Base-by-base conservation (phyloP, 2,113 vertebrate genomes). In the Chaetorhynchus papuensis region DNA sequence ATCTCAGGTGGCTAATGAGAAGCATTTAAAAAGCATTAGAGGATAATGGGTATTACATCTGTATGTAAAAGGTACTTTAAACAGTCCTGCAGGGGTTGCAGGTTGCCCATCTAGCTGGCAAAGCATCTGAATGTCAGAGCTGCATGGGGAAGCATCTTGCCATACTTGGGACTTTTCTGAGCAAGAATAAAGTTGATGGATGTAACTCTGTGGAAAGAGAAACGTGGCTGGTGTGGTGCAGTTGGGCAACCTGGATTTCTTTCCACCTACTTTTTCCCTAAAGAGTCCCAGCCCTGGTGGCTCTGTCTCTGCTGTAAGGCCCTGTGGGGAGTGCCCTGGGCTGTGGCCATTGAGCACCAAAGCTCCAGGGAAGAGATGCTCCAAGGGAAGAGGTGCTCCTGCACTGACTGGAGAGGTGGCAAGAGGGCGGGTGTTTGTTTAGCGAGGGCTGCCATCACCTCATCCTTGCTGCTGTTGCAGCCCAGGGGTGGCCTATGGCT, bases 371-470 rank as follows among this genome's bases (percentile, higher is more conserved):
- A 13, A 21, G 28, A 83, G 59, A 10, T 57, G 50, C 6, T 89
- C 14, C 66, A 42, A 2, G 26, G 44, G 63, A 18, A n/a, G 22
- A 69, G 45, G 6, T 45, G 50, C 14, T 89, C 13, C 64, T 77
- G 52, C 56, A 4, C 0, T 53, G 75, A 8, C 59, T 42, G 7
- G 3, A 26, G 41, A 0, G 0, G 19, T 69, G 83, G 64, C 59
- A 70, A 0, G 0, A 23, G 30, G 45, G 24, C 0, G 0, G 9
- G 11, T 17, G 13, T 69, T 83, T 56, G n/a, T 76, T 76, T 56
- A 26, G 19, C 0, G 0, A 30, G 18, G 23, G 17, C 49, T 77
- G 53, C 26, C 19, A 1, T 63, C 3, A 0, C 69, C 47, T 84
- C 0, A 0, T 59, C 42, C 33, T 79, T 44, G 66, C 57, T 72